Evolutionary conservation across 2,113 vertebrate genomes (phyloP), one percentile per base, ranked within the genome.

Genomic region (Upupa epops): DNA sequence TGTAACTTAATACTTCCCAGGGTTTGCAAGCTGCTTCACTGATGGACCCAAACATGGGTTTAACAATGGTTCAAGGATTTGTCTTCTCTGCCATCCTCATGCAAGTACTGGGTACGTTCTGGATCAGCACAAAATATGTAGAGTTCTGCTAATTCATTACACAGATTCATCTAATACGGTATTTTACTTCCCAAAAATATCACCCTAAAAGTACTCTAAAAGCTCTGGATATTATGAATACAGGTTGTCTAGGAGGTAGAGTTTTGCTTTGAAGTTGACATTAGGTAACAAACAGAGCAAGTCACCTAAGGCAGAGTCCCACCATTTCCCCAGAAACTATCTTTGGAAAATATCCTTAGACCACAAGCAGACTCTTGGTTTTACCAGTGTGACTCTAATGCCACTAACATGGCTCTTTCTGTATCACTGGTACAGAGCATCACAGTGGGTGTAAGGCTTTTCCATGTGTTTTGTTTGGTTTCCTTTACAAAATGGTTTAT

Each of bases 11-110:
- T 15, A 75, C 89, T 70, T 93, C 90, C 95, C 9, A 11, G 91
- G 94, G 84, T 90, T 96, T 96, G 91, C 89, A 96, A 90, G 84
- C 73, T 94, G 88, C 93, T 95, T 86, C 88, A 85, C 93, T 37
- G 51, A 95, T 13, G 3, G 86, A 92, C 85, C 34, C 81, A 49
- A 22, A 46, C 93, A 92, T 58, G 19, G 83, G 72, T 94, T 93
- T 94, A 17, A 75, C 34, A 59, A 15, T 0, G 0, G 70, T 89
- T n/a, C 46, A 42, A 75, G 40, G 51, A 25, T 80, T 80, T 74
- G 26, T 64, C 48, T 60, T 61, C 75, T 37, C 11, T 40, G 42
- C 52, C 6, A 4, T 24, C 74, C 68, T 49, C 72, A 73, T 1
- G 5, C 48, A 21, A 80, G 32, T 51, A 52, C 66, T 13, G 45